Evolutionary conservation across 1,140 invertebrate species (phyloP), one percentile per base, ranked within the genome.

Genomic region (Drosophila mauritiana): DNA sequence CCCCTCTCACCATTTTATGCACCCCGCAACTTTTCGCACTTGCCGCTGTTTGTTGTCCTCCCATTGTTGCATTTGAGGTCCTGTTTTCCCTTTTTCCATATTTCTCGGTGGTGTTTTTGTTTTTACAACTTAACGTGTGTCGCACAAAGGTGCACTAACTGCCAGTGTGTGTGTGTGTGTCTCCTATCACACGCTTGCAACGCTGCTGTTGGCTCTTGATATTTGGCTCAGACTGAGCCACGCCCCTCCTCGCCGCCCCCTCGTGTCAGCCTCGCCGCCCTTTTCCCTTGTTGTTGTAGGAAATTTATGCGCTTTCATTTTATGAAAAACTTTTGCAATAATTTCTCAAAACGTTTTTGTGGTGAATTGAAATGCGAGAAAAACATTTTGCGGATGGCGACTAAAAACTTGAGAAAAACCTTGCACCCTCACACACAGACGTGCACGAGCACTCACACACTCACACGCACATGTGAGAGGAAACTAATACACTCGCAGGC

Each of bases 251-350:
- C 25, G 8, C 25, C n/a, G 13, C 7, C 37, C n/a, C 11, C 42
- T 11, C n/a, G 15, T 11, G n/a, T 31, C 13, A 39, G 37, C 3
- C 25, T 11, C 27, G 37, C 11, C 25, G 17, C 27, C 37, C 1
- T 54, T 65, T 39, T 8, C 40, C 39, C 31, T 42, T 45, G 59
- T 68, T 86, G 74, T 88, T 86, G 52, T 79, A 89, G 75, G 75
- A 91, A 91, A 91, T 91, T 91, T 91, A 91, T 91, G 89, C 89
- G 78, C 84, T 91, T 91, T 91, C 81, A 90, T 91, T 91, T 91
- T 80, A 81, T 88, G 85, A 88, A 91, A 91, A 91, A 91, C 89
- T 91, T 91, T 91, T 76, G 89, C 89, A 91, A 91, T 91, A 91
- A 91, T 91, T 91, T 91, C 89, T 90, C 81, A 91, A 89, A 91